Conservation (phyloP, 2,113 vertebrate species). For the Etheostoma spectabile region DNA sequence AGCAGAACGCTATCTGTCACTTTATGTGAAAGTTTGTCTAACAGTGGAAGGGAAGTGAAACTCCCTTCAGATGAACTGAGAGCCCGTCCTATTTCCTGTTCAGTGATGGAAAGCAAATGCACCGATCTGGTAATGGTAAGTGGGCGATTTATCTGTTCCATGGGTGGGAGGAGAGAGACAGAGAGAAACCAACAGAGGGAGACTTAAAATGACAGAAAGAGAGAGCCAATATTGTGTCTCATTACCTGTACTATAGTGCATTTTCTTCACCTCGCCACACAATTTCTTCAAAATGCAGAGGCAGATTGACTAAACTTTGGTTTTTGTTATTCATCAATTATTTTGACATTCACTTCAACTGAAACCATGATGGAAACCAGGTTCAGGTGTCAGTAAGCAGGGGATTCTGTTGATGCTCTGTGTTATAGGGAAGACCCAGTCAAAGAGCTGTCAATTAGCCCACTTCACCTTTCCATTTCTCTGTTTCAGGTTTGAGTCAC, state of each 20-base stretch:
- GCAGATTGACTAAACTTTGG: neutral
- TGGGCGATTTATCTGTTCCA: conserved; percentile 64
- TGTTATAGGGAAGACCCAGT: conserved; percentile 70
- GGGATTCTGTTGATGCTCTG: conserved; percentile 76
- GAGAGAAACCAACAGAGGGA: neutral
- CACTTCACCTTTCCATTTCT: conserved; percentile 77
- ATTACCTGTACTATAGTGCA: neutral
- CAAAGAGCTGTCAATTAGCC: conserved; percentile 63
- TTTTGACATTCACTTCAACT: conserved; percentile 17
- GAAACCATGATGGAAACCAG: conserved; percentile 40
- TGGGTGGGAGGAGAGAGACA: conserved; percentile 51
- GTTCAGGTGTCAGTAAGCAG: conserved; percentile 42
- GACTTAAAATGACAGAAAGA: neutral
- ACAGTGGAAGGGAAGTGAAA: conserved; percentile 51
- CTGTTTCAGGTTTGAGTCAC: conserved; percentile 70
- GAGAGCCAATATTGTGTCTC: neutral
- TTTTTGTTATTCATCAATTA: neutral
- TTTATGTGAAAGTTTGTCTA: conserved; percentile 17
- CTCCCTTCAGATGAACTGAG: conserved; percentile 24
- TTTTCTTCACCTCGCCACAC: neutral
- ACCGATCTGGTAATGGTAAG: conserved; percentile 59
- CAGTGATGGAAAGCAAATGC: conserved; percentile 66
- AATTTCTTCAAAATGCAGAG: neutral
- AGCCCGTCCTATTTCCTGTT: conserved; percentile 61
- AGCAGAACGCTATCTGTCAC: neutral